Conservation (phyloP, 2,888 invertebrate genomes). For the Euclidia mi region DNA sequence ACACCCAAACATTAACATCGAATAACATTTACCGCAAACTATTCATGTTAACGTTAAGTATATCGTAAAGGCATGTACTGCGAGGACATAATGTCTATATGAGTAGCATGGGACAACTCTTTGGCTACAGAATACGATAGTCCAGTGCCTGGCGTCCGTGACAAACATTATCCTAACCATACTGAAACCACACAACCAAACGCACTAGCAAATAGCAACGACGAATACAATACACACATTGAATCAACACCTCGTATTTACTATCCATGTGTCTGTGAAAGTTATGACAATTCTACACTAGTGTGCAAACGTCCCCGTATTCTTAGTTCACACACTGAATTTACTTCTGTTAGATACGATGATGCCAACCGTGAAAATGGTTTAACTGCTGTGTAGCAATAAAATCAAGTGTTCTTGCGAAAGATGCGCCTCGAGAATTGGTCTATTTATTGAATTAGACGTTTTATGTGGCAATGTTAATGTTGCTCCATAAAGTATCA, state of each 20-base stretch:
- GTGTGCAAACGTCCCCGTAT: constrained; percentile 31
- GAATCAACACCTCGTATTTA: neutral
- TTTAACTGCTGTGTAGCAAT: constrained; percentile 65
- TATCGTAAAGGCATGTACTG: constrained; percentile 54
- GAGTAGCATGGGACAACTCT: constrained; percentile 55
- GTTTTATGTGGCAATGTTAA: constrained; percentile 45
- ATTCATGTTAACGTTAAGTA: constrained; percentile 55
- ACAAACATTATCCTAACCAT: constrained; percentile 32
- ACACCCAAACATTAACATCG: constrained; percentile 54
- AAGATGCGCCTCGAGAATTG: constrained; percentile 63
- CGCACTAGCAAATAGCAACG: constrained; percentile 27
- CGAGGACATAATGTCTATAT: constrained; percentile 46
- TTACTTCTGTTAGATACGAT: constrained; percentile 41
- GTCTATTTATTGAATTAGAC: constrained; percentile 62
- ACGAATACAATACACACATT: neutral
- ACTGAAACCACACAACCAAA: constrained; percentile 13
- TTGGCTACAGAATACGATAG: constrained; percentile 48
- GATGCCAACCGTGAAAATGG: constrained; percentile 62
- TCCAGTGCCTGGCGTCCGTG: constrained; percentile 32
- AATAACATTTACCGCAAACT: constrained; percentile 54
- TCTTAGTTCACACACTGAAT: constrained; percentile 28
- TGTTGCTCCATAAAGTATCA: constrained; percentile 44
- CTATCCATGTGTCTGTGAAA: constrained; percentile 12
- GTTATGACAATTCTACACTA: neutral
- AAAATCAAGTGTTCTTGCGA: constrained; percentile 61